Base-by-base conservation (phyloP, 2,888 invertebrate species). In the Xestia xanthographa region DNA sequence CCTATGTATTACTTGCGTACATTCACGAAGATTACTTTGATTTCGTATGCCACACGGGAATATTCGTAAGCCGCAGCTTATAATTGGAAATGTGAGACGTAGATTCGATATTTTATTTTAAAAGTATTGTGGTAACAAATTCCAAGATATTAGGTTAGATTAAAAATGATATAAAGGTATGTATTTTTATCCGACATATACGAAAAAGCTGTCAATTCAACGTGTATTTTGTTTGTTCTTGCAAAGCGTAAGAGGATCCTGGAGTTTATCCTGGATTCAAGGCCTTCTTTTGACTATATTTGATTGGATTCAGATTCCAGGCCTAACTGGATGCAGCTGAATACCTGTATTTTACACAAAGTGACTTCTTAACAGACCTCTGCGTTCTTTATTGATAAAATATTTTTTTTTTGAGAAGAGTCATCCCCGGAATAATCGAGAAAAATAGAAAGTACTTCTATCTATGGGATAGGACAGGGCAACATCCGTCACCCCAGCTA, bases 11-110 rank as follows among this genome's bases (percentile, higher is more conserved):
- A 45, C 29, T 38, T 29, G 45, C 2, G 56, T 29, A 48, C 26
- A 20, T 38, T 45, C 38, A 12, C 3, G 26, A 53, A 62, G 45
- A 67, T 56, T 34, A 63, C 53, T 78, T 53, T 79, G 43, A 79
- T 71, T 79, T 77, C 58, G 34, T 65, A 65, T 26, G 53, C 56
- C 65, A 65, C 41, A 29, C n/a, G 48, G 34, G 72, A 66, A 50
- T 50, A 58, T 26, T 53, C 14, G 43, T 71, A 72, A 79, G 43
- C 41, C 71, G 8, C 6, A 50, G 41, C 45, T 70, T 71, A 71
- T 34, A n/a, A 20, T 34, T 58, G 22, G 22, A 50, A 58, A 58
- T 66, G 5, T n/a, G 38, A 53, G 17, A 65, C 41, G 41, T 20
- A 65, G 22, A 26, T 78, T 48, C 20, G 48, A 29, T 34, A n/a